phyloP scores from a whole-genome alignment of 2,797 vertebrate genomes.

The Thalassophryne amazonica region DNA sequence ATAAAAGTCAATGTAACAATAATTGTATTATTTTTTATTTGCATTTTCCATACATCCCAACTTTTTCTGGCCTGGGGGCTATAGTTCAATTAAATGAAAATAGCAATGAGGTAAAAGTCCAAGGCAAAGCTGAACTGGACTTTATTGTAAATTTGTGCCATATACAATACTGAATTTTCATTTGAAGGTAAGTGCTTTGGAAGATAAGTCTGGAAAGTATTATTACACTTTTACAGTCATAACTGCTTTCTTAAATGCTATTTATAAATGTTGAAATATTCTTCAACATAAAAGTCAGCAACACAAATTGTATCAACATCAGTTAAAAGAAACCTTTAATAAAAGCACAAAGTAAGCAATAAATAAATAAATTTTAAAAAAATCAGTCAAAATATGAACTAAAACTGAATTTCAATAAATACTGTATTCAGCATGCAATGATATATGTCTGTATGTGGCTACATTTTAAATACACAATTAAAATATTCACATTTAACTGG shows the following conservation, averaged over 20 bases:
- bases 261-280: no score
- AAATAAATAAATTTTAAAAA: conserved; percentile 3
- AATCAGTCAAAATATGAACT: conserved; percentile 2
- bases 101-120: conserved; percentile 10
- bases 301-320: no score
- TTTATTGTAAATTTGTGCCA: not conserved
- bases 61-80: not conserved
- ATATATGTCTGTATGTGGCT: conserved; percentile 17
- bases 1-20: no score
- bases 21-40: no score
- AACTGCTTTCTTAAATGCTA: conserved; percentile 26
- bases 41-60: no score
- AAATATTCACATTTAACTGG: conserved; percentile 11
- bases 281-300: no score
- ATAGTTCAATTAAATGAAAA: conserved; percentile 18
- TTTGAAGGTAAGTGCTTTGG: conserved; percentile 4
- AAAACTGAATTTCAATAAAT: conserved; percentile 26
- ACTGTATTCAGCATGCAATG: conserved; percentile 54
- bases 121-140: not conserved
- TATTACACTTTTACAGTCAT: not conserved
- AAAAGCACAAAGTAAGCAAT: conserved; percentile 7
- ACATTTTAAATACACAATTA: conserved; percentile 31
- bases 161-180: conserved; percentile 6
- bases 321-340: no score
- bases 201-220: conserved; percentile 17